Evolutionary conservation across 2,797 vertebrate genomes (phyloP), one percentile per base, ranked within the genome.

Genomic region (Sitta carolinensis): DNA sequence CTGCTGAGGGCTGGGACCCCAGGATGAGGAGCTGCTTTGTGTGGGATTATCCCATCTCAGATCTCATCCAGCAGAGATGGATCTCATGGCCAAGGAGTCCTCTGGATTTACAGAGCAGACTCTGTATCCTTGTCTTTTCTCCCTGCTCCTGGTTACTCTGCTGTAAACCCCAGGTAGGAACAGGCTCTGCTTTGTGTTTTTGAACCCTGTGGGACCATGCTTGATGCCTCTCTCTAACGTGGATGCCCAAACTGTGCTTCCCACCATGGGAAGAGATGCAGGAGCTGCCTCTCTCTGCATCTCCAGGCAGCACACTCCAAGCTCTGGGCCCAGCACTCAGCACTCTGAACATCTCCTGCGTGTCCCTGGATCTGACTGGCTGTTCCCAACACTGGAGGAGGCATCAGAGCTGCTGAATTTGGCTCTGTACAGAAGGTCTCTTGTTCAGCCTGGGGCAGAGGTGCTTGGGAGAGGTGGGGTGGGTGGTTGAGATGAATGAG

Each of bases 401-500:
- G 69, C 50, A 30, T 9, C 3, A 5, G 51, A 16, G 82, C 47
- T 29, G 91, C 7, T 75, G 80, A 58, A 23, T 34, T 88, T 13
- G 51, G 55, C 78, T 83, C 58, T 38, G 58, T 61, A 96, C 91
- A 95, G 83, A 93, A 54, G 76, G 59, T 42, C 66, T 86, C 83
- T 94, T 94, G 93, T 96, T 96, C 63, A 50, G n/a, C 6, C 0
- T 6, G 16, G 16, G 32, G 58, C 67, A 90, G 90, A 80, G 87
- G 85, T 79, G 80, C 43, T 29, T 32, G 79, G 73, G 79, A 89
- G 93, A 72, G 62, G 50, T 87, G 22, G 81, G 30, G 48, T 48
- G 22, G 86, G 84, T 76, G 76, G 73, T 47, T 15, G 34, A 8
- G 55, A 59, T 96, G 93, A 96, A 96, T 95, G 86, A 52, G 32